Base-by-base conservation (phyloP, 1,140 invertebrate species). In the Penaeus indicus region DNA sequence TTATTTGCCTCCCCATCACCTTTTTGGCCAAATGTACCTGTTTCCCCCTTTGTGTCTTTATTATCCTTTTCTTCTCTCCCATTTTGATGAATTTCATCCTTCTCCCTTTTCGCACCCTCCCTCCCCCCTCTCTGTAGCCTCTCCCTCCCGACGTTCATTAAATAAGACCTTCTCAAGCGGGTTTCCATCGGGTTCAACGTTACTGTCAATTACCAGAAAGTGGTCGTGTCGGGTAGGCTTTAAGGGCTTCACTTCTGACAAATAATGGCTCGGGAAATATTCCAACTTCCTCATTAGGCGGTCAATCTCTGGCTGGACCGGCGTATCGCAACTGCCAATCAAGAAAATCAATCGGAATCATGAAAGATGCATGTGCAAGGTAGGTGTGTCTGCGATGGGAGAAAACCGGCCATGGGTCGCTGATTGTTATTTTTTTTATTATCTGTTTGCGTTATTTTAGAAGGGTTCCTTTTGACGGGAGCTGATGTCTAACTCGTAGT, bases 161-260 rank as follows among this genome's bases (percentile, higher is more conserved):
- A 75, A 75, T 75, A 75, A 75, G 72, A 75, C 72, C 72, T 75
- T 75, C 72, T 54, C 54, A 38, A 75, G 42, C 27, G 72, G 42
- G 72, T 27, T 75, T 75, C 72, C 72, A 75, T 75, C 72, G 72
- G 27, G 27, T 75, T 75, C 72, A 75, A 75, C 72, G 42, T 75
- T 75, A 75, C 72, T 75, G 72, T 75, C 72, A 75, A 75, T 75
- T 75, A 75, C 72, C 27, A 27, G 72, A 75, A 75, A 75, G 72
- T 75, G 72, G 27, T 38, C 27, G 72, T 75, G 72, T 75, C 72
- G 72, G 72, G 72, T 27, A 75, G 72, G 27, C 42, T 75, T 75
- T 75, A 75, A n/a, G 42, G 72, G 27, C 72, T 75, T 75, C 72
- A 75, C 72, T 38, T 75, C 72, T 75, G 72, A 75, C 72, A 75